These are phyloP conservation scores for Otolemur garnettii DNA, from an alignment of 2,113 vertebrate genomes.

Conservation along the genomic window DNA sequence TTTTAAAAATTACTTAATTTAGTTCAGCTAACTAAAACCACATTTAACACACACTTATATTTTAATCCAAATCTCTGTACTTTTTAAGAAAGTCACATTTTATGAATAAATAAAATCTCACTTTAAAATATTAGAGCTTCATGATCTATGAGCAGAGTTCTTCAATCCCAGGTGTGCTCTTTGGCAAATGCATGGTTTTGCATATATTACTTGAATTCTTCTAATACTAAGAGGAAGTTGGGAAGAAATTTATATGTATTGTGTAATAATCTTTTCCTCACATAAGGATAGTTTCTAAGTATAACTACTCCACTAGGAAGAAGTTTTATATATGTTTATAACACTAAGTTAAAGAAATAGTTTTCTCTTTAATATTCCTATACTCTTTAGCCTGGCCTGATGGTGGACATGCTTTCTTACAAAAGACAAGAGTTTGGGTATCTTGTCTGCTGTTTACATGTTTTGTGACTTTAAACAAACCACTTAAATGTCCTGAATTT, in stretches of 20 bases:
- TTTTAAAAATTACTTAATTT: conserved; percentile 10
- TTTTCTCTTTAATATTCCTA: conserved; percentile 46
- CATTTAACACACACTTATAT: conserved; percentile 30
- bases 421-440: neutral
- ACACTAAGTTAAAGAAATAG: neutral
- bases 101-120: conserved; percentile 31
- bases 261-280: neutral
- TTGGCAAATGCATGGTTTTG: conserved; percentile 53
- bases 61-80: conserved; percentile 24
- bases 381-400: neutral
- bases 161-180: neutral
- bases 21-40: neutral
- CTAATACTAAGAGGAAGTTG: neutral
- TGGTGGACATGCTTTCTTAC: neutral
- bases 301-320: neutral
- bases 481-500: neutral
- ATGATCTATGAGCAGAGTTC: conserved; percentile 9
- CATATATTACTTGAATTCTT: conserved; percentile 36
- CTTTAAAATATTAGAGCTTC: neutral
- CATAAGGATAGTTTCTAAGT: neutral
- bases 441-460: neutral
- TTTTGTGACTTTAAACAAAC: neutral
- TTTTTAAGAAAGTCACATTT: conserved; percentile 48
- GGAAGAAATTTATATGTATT: conserved; percentile 36
- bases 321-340: conserved; percentile 65